Conservation (phyloP, 2,113 vertebrate genomes). For the Odontophorus gujanensis region DNA sequence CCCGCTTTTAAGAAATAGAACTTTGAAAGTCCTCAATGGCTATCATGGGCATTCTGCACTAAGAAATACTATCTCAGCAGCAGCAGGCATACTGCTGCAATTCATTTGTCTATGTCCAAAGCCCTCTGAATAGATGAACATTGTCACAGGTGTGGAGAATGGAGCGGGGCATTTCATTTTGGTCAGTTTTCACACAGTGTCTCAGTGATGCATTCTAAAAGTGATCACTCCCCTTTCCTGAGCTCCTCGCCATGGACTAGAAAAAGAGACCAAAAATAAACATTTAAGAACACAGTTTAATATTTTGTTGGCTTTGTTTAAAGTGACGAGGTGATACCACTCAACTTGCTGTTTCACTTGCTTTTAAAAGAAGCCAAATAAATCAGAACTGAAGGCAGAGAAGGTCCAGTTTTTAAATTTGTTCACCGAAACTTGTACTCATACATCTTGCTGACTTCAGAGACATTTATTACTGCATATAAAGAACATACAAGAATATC, state of each 20-base stretch:
- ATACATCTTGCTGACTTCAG: neutral
- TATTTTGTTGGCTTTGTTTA: neutral
- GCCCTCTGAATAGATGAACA: neutral
- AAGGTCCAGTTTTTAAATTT: neutral
- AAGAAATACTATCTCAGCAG: neutral
- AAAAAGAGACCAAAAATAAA: neutral
- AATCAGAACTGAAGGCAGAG: neutral
- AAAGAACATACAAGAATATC: neutral
- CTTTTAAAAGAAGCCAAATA: neutral
- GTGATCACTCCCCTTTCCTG: neutral
- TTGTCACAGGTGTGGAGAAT: neutral
- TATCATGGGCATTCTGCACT: neutral
- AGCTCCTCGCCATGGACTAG: neutral
- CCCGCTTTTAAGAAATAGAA: slow-evolving; percentile 8
- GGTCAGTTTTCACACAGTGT: neutral
- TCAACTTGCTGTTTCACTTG: neutral
- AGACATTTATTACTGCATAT: neutral
- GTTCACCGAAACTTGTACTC: neutral
- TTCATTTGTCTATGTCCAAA: neutral
- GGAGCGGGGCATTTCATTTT: neutral
- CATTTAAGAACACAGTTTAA: neutral
- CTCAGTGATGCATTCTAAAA: neutral
- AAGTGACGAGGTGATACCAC: neutral
- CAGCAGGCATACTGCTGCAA: neutral
- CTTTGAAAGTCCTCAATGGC: neutral